These are phyloP conservation scores for Oceanodroma leucorhoa DNA, from an alignment of 2,797 vertebrate genomes.

Conservation along the genomic window DNA sequence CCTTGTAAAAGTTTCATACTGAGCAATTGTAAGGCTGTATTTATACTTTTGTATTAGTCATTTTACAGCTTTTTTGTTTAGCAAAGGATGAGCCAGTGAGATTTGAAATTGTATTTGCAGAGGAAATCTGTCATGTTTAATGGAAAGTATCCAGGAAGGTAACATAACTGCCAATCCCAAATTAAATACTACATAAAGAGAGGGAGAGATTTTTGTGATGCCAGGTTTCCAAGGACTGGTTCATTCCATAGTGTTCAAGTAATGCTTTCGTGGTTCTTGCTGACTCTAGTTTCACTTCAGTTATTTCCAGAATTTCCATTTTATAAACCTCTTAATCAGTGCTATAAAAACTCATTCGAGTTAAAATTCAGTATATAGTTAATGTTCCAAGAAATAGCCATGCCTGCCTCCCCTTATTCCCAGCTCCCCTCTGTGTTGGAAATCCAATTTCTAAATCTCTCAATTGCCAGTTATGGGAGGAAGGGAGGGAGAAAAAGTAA, in stretches of 20 bases:
- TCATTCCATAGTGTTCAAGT: slow-evolving; percentile 30
- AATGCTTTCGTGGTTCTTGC: neutral
- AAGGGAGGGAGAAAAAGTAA: neutral
- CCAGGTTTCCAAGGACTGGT: slow-evolving; percentile 3
- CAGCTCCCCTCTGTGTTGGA: neutral
- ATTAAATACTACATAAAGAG: neutral
- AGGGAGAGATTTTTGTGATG: neutral
- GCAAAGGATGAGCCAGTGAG: neutral
- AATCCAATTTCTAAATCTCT: neutral
- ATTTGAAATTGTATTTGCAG: neutral
- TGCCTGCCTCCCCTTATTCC: neutral
- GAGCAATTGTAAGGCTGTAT: neutral
- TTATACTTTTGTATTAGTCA: neutral
- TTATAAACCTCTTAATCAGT: slow-evolving; percentile 20
- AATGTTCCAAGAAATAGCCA: neutral
- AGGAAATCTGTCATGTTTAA: neutral
- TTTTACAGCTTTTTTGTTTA: slow-evolving; percentile 6
- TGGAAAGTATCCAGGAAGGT: neutral
- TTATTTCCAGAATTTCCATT: slow-evolving; percentile 21
- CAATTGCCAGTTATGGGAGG: neutral
- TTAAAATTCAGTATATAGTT: neutral
- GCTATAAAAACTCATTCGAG: slow-evolving; percentile 4
- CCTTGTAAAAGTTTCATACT: neutral
- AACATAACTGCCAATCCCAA: neutral
- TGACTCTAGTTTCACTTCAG: neutral